Evolutionary conservation across 1,140 invertebrate species (phyloP).

Genomic region (Spodoptera litura): DNA sequence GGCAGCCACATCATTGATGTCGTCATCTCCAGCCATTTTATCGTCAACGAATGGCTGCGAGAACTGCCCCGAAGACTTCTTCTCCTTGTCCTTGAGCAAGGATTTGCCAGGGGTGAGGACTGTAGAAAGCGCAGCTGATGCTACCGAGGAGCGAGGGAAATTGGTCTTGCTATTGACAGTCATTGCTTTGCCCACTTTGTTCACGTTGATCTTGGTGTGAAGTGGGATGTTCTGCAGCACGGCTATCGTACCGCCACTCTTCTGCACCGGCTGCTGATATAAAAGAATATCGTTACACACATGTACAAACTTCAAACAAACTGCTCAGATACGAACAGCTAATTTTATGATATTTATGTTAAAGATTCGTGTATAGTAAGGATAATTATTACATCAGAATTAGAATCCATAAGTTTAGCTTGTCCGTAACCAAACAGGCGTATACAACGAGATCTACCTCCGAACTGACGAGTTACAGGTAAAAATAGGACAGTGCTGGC

Average conservation of each 20-base stretch:
- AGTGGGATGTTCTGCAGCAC: conserved; percentile 79
- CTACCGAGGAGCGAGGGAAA: conserved; percentile 55
- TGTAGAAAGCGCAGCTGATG: conserved; percentile 65
- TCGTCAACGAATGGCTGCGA: conserved; percentile 72
- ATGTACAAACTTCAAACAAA: background rate
- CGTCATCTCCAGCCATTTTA: conserved; percentile 81
- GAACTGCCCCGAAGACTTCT: conserved; percentile 67
- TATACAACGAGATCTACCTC: background rate
- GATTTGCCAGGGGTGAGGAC: conserved; percentile 75
- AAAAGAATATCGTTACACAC: background rate
- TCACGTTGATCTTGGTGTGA: conserved; percentile 74
- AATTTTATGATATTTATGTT: background rate
- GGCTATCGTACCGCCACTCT: conserved; percentile 68
- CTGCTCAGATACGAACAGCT: background rate
- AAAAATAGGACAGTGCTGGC: conserved; percentile 9
- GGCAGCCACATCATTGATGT: conserved; percentile 98
- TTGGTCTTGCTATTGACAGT: conserved; percentile 69
- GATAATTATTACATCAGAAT: background rate
- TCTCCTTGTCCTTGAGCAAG: conserved; percentile 76
- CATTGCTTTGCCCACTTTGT: conserved; percentile 69
- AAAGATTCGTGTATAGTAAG: background rate
- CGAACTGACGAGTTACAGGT: background rate
- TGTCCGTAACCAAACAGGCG: conserved; percentile 23
- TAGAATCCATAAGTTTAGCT: background rate
- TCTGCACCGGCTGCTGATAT: conserved; percentile 62